Base-by-base conservation (phyloP, 2,113 vertebrate species). In the Oreochromis tanganicae region DNA sequence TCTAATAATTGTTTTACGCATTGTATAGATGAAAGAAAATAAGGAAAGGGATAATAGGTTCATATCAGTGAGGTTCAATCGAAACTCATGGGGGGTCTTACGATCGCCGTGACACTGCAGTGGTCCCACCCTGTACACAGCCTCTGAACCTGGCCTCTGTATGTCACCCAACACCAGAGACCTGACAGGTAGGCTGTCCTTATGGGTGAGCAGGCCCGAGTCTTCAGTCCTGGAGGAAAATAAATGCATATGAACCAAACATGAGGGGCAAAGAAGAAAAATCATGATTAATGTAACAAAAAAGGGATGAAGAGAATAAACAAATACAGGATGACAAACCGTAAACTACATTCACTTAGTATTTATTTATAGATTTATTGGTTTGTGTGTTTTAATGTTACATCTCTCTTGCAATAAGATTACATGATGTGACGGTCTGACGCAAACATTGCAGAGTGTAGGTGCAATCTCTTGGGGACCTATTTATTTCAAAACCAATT, bases 51-150 rank as follows among this genome's bases (percentile, higher is more conserved):
- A 54, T n/a, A 54, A 21, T 21, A 50, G 16, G 46, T 50, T 50
- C 16, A 50, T 17, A 2, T 50, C 7, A 54, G 19, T 10, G 8
- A n/a, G 24, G 24, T 24, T 24, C 24, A 71, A 82, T 32, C 3
- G 3, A 6, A 29, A 14, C 8, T 9, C 24, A 11, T 38, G 32
- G 16, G 16, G 2, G 10, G 93, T 98, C 98, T 98, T 97, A 99
- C 98, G 97, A 91, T 99, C 98, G 90, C 98, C 98, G 43, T 83
- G 94, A 87, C 98, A 99, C 85, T 97, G 96, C 5, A 99, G 95
- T 43, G 97, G 97, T 1, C 98, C 98, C 55, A 99, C 95, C 92
- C 94, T 97, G 82, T 98, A 99, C 41, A 97, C 97, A 1, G 97
- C 98, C 96, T 99, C 98, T 1, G 98, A 98, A 29, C 96, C 97